Conservation (phyloP, 2,797 vertebrate genomes). For the Geotrypetes seraphini region DNA sequence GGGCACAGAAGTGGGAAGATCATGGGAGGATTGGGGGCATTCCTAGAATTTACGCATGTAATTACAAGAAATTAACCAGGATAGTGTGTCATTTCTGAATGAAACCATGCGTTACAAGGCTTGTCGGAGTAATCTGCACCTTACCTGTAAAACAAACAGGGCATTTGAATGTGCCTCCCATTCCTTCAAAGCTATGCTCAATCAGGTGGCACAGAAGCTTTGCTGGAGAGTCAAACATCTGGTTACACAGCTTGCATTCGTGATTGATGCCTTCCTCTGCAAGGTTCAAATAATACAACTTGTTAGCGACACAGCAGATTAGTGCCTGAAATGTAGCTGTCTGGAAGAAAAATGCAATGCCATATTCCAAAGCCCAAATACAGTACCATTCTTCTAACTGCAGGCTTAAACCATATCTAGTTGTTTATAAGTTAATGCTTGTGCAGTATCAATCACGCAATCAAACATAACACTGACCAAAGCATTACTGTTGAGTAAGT, state of each 20-base stretch:
- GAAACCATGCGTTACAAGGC: conserved; percentile 23
- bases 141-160: conserved; percentile 99
- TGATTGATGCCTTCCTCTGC: conserved; percentile 99
- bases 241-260: conserved; percentile 99
- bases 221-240: conserved; percentile 99
- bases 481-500: fast-evolving
- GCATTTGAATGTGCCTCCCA: conserved; percentile 99
- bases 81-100: conserved; percentile 34
- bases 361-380: background rate
- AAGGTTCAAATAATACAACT: conserved; percentile 66
- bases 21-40: no score
- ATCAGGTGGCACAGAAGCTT: conserved; percentile 99
- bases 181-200: conserved; percentile 98
- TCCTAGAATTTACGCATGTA: no score
- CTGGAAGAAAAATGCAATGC: background rate
- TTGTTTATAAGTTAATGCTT: no score
- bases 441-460: background rate
- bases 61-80: no score
- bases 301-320: conserved; percentile 50
- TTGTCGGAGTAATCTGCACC: conserved; percentile 38
- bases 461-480: background rate
- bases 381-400: fast-evolving
- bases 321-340: conserved; percentile 15
- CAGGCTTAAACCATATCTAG: background rate
- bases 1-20: no score